Base-by-base conservation (phyloP, 2,113 vertebrate species). In the Campylomormyrus tamandua region DNA sequence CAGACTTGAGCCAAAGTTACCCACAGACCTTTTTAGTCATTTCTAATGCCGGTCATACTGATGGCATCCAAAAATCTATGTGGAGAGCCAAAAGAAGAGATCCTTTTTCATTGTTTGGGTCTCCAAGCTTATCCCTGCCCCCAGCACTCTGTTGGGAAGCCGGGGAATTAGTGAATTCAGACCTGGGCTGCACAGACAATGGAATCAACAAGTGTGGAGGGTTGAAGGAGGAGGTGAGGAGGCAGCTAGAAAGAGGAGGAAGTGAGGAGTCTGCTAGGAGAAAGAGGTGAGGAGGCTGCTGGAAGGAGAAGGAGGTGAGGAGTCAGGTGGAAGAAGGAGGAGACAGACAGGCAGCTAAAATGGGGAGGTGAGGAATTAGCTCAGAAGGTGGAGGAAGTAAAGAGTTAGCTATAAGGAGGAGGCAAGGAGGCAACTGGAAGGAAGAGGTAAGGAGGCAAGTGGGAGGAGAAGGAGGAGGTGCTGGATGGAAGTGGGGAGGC, bases 81-180 rank as follows among this genome's bases (percentile, higher is more conserved):
- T 77, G 70, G 35, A 77, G 31, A 39, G 84, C 89, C 87, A 89
- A 90, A 90, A 90, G 89, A 91, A 89, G 90, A 83, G 21, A 24
- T 87, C 50, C 90, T 88, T 93, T 92, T 91, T 90, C 90, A 90
- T 88, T 42, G 27, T 87, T 27, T 58, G 84, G 70, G 27, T 17
- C 27, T 74, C 85, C 88, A 88, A 49, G 46, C 13, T 4, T 35
- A 74, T 74, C 70, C 70, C 83, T 91, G 42, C 87, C 84, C 87
- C 48, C 87, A 84, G 27, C 87, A 83, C 17, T 58, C 24, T 53
- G 90, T 91, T 91, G 89, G 91, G 91, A 93, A 92, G 91, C 91
- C 90, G 5, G 87, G 91, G 91, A 92, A 93, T 93, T 92, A 91
- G 91, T 92, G 87, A 90, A 92, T 91, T 91, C 91, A 93, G 91